Evolutionary conservation across 2,888 invertebrate genomes (phyloP).

Genomic region (Macroteleia sp.): DNA sequence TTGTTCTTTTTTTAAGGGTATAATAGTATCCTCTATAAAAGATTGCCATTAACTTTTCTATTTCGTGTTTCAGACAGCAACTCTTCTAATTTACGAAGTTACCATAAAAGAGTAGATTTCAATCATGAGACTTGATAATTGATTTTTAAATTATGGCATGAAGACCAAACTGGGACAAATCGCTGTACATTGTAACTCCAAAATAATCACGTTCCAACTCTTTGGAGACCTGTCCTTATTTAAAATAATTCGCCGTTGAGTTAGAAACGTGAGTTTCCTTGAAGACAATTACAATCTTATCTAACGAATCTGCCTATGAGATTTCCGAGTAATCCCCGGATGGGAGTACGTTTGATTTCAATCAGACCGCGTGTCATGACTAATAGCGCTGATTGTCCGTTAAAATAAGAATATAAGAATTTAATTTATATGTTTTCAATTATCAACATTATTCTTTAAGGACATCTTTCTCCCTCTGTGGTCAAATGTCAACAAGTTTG

Average conservation of each 20-base stretch:
- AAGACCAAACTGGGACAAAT: too few relatives aligned
- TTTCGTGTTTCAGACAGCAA: too few relatives aligned
- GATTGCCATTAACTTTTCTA: too few relatives aligned
- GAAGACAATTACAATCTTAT: slow-evolving; percentile 35
- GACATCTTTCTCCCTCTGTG: slow-evolving; percentile 25
- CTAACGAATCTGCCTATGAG: slow-evolving; percentile 28
- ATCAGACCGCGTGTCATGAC: slow-evolving; percentile 33
- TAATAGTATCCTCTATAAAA: too few relatives aligned
- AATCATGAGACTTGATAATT: too few relatives aligned
- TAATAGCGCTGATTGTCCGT: slow-evolving; percentile 26
- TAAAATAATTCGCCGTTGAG: slow-evolving; percentile 15
- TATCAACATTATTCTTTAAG: slow-evolving; percentile 23
- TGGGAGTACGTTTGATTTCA: slow-evolving; percentile 31
- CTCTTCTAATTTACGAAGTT: too few relatives aligned
- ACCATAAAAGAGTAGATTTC: too few relatives aligned
- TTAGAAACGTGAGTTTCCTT: slow-evolving; percentile 30
- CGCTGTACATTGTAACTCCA: too few relatives aligned
- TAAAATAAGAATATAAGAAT: slow-evolving; percentile 9
- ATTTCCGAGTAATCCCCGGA: slow-evolving; percentile 19
- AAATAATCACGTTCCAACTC: slow-evolving; percentile 23
- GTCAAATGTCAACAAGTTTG: slow-evolving; percentile 44
- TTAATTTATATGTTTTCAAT: slow-evolving; percentile 31
- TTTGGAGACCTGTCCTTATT: slow-evolving; percentile 20
- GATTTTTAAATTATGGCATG: too few relatives aligned
- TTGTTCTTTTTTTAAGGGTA: too few relatives aligned